These are phyloP conservation scores for Dicyrtomina minuta DNA, from an alignment of 2,888 invertebrate species.

Conservation along the genomic window DNA sequence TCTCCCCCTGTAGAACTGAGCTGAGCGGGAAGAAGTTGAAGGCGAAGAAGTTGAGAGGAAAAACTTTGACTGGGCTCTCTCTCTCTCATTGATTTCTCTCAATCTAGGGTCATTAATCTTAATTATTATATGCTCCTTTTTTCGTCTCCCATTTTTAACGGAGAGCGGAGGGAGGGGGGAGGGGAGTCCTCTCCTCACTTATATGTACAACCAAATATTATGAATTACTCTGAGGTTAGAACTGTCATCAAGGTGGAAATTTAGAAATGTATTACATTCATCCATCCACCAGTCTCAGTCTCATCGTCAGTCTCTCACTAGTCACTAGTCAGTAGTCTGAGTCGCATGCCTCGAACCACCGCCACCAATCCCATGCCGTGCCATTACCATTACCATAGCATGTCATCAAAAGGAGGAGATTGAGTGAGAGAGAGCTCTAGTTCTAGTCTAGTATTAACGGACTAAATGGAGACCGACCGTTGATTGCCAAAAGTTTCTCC, in stretches of 20 bases:
- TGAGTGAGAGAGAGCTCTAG: neutral
- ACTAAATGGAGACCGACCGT: neutral
- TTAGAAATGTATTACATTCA: conserved; percentile 9
- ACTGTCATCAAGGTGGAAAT: conserved; percentile 28
- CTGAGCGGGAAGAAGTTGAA: conserved; percentile 34
- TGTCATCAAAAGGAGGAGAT: too few relatives aligned
- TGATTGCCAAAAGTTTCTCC: conserved; percentile 7
- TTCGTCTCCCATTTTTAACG: conserved; percentile 35
- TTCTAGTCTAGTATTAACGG: neutral
- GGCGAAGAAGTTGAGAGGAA: neutral
- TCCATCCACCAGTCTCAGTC: neutral
- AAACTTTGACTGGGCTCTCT: conserved; percentile 17
- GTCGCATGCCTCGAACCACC: too few relatives aligned
- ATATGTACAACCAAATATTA: neutral
- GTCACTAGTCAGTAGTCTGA: too few relatives aligned
- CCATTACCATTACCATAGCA: too few relatives aligned
- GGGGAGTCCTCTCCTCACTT: conserved; percentile 1
- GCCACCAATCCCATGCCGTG: too few relatives aligned
- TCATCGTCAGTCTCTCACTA: too few relatives aligned
- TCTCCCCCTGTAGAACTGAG: conserved; percentile 14
- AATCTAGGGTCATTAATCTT: conserved; percentile 51
- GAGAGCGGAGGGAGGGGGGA: too few relatives aligned
- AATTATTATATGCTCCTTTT: conserved; percentile 48
- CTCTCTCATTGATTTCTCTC: conserved; percentile 49
- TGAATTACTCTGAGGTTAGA: conserved; percentile 9